These are phyloP conservation scores for Lipophrys pholis DNA, from an alignment of 2,113 vertebrate genomes.

Conservation along the genomic window DNA sequence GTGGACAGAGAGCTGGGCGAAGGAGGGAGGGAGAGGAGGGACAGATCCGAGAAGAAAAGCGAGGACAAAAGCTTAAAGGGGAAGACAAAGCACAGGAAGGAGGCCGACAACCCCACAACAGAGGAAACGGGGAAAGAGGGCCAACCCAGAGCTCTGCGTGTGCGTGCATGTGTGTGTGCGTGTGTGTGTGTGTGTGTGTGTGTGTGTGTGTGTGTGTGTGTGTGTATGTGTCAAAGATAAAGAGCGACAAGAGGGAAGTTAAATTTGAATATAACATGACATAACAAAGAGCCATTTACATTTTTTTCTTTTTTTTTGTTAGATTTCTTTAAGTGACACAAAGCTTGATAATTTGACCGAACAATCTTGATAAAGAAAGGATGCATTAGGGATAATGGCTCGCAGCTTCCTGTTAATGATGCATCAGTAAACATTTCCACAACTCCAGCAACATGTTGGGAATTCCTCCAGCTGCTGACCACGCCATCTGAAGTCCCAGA, in stretches of 20 bases:
- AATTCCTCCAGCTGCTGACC: background rate
- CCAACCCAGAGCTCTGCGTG: background rate
- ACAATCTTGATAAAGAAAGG: background rate
- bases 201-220: no score
- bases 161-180: no score
- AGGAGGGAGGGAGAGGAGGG: background rate
- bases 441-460: background rate
- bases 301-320: background rate
- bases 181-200: no score
- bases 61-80: slow-evolving; percentile 3
- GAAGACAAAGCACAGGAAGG: background rate
- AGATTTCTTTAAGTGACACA: slow-evolving; percentile 3
- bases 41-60: background rate
- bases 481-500: background rate
- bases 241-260: fast-evolving
- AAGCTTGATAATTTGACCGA: background rate
- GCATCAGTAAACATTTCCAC: slow-evolving; percentile 18
- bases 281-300: background rate
- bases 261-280: background rate
- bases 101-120: background rate
- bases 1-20: slow-evolving; percentile 42
- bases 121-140: background rate
- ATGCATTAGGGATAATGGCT: slow-evolving; percentile 19
- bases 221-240: background rate
- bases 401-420: slow-evolving; percentile 26